Evolutionary conservation across 2,888 invertebrate species (phyloP).

Genomic region (Hartigia nigra): DNA sequence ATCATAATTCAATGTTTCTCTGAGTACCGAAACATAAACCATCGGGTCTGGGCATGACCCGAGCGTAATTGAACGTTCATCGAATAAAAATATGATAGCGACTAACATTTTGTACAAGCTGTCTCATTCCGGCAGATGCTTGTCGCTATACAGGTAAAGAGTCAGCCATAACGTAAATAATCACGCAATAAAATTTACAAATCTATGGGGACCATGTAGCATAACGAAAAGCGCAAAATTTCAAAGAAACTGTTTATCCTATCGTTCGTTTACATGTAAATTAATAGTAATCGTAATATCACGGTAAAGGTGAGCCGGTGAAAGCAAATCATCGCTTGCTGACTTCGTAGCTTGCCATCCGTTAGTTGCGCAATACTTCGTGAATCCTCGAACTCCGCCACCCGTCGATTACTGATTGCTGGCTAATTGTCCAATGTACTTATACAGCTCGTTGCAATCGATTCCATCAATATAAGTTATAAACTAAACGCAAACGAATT

Average conservation of each 20-base stretch:
- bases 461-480: not conserved
- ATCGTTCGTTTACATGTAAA: constrained; percentile 13
- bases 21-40: not conserved
- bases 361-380: constrained; percentile 1
- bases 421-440: not conserved
- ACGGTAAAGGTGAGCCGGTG: constrained; percentile 61
- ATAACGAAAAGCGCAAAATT: not conserved
- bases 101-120: not conserved
- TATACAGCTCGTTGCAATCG: not conserved
- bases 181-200: not conserved
- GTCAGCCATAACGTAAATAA: not conserved
- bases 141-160: not conserved
- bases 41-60: not conserved
- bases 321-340: constrained; percentile 54
- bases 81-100: not conserved
- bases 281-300: constrained; percentile 60
- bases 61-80: not conserved
- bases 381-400: constrained; percentile 1
- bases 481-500: not conserved
- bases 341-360: not conserved
- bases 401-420: constrained; percentile 1
- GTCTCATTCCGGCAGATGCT: not conserved
- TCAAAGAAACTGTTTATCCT: not conserved
- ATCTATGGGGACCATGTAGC: not conserved
- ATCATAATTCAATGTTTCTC: not conserved